Percentiles rank a stretch among this genome's conserved stretches.
phyloP scores from a whole-genome alignment of 2,797 vertebrate genomes.

The Brotula barbata region DNA sequence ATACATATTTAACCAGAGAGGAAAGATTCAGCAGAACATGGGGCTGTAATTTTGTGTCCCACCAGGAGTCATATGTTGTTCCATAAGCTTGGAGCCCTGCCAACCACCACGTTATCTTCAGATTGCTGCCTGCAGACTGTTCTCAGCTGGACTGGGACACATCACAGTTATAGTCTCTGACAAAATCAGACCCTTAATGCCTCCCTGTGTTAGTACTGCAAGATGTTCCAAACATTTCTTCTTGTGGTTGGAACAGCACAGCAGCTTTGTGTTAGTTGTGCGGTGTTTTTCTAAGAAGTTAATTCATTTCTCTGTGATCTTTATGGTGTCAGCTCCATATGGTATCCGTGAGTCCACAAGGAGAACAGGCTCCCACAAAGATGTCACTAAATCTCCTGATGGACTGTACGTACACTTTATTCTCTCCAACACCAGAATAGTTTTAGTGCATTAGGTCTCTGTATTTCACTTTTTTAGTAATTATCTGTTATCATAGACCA shows the following conservation, averaged over 20 bases:
- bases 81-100: neutral
- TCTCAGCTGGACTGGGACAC: neutral
- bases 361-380: constrained; percentile 91
- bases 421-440: too few relatives aligned
- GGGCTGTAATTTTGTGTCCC: neutral
- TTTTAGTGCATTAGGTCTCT: too few relatives aligned
- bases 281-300: neutral
- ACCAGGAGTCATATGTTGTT: neutral
- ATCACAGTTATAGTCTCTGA: neutral
- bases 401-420: constrained; percentile 88
- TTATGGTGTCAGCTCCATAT: constrained; percentile 85
- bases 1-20: neutral
- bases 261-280: neutral
- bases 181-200: neutral
- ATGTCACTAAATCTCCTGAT: constrained; percentile 81
- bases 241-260: too few relatives aligned
- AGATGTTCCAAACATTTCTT: neutral
- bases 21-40: neutral
- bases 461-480: too few relatives aligned
- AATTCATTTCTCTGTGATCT: neutral
- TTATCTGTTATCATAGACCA: too few relatives aligned
- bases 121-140: neutral
- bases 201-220: neutral
- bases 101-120: neutral
- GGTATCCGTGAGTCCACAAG: constrained; percentile 96